Evolutionary conservation across 2,888 invertebrate species (phyloP), one percentile per base, ranked within the genome.

Genomic region (Aradus depressus): DNA sequence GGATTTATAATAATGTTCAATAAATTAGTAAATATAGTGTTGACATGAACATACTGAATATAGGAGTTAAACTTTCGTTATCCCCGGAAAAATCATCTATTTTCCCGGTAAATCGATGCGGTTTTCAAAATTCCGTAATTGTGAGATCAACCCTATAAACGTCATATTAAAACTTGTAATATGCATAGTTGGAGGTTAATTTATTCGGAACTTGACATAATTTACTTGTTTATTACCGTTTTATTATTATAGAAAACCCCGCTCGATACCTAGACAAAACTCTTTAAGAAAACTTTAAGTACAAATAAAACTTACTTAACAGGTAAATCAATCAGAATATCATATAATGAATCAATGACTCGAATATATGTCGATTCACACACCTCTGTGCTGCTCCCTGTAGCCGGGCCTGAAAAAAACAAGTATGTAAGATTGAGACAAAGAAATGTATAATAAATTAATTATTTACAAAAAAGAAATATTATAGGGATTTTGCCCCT

Each of bases 291-390:
- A 2, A 3, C 4, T 38, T 5, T 39, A 56, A 44, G 26, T 25
- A 16, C n/a, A 41, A 28, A 32, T 41, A 38, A 37, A n/a, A 73
- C 78, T 76, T 63, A 84, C 85, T 77, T 80, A 4, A 90, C 75
- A 19, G 89, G 88, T 21, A 91, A 79, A 64, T 88, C 85, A 2
- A 86, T 82, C 37, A 90, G 73, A 2, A 90, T 75, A 56, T 86
- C 83, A 8, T 88, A 78, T 2, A 92, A 70, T 0, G 84, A 75
- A 60, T 81, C 81, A 50, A 89, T 74, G 28, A 91, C 73, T 63
- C 80, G 75, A 64, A 87, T 88, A 8, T 86, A 72, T 5, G 79
- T 61, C 21, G 65, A 67, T 14, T 65, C 66, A 16, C 62, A 62
- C 47, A 63, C 63, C 39, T 41, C 44, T 41, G 53, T 47, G 44